Evolutionary conservation across 2,113 vertebrate genomes (phyloP).

Genomic region (Coryphaenoides rupestris): DNA sequence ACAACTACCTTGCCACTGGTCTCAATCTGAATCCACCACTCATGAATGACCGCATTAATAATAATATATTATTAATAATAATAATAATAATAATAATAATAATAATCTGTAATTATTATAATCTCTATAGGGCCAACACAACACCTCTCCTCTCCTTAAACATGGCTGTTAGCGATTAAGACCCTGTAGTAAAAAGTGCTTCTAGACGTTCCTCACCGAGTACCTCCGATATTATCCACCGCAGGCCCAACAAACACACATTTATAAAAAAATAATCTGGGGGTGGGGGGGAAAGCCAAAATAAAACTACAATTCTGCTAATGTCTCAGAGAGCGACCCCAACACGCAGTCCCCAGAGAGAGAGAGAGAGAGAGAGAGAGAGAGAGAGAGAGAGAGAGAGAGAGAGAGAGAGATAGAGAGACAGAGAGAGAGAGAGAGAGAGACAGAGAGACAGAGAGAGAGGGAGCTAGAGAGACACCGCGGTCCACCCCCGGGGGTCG

Average conservation of each 20-base stretch:
- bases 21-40: conserved; percentile 10
- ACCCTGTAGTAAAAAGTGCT: conserved; percentile 47
- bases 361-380: no score
- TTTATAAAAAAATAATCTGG: no score
- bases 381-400: no score
- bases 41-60: conserved; percentile 1
- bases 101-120: no score
- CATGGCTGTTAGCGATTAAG: conserved; percentile 49
- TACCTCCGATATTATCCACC: no score
- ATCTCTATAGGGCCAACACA: conserved; percentile 46
- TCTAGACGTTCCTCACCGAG: background rate
- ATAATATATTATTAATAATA: no score
- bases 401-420: no score
- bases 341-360: conserved; percentile 48
- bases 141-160: conserved; percentile 18
- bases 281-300: conserved; percentile 25
- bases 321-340: background rate
- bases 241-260: conserved; percentile 20
- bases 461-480: conserved; percentile 35
- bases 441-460: no score
- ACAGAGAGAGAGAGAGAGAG: no score
- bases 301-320: no score
- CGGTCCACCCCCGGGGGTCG: conserved; percentile 61
- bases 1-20: background rate
- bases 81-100: no score